Conservation (phyloP, 2,888 invertebrate species). For the Saturnia japonica region DNA sequence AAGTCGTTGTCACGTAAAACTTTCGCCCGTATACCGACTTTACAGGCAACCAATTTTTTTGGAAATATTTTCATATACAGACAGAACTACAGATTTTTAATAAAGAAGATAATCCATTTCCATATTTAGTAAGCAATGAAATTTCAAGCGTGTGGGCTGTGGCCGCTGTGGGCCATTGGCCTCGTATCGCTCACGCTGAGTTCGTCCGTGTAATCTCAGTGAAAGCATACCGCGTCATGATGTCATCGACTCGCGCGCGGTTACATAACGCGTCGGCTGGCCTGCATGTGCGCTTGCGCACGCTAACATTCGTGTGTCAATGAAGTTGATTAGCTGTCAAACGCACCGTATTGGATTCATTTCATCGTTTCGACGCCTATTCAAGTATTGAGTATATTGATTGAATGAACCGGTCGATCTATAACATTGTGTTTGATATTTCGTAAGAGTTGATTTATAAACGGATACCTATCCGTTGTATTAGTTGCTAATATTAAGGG, state of each 20-base stretch:
- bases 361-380: not conserved
- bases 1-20: no score
- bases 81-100: no score
- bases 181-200: not conserved
- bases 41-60: no score
- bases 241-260: slow-evolving; percentile 11
- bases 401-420: not conserved
- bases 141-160: not conserved
- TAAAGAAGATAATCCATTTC: no score
- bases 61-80: no score
- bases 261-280: not conserved
- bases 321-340: slow-evolving; percentile 6
- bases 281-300: slow-evolving; percentile 4
- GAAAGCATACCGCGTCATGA: slow-evolving; percentile 7
- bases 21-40: no score
- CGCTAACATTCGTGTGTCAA: slow-evolving; percentile 13
- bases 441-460: not conserved
- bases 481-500: no score
- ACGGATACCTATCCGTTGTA: not conserved
- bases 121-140: not conserved
- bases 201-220: not conserved
- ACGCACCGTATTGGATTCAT: slow-evolving; percentile 3
- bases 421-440: not conserved
- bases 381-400: not conserved
- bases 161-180: not conserved